Conservation (phyloP, 1,140 invertebrate species). For the Zophobas morio region DNA sequence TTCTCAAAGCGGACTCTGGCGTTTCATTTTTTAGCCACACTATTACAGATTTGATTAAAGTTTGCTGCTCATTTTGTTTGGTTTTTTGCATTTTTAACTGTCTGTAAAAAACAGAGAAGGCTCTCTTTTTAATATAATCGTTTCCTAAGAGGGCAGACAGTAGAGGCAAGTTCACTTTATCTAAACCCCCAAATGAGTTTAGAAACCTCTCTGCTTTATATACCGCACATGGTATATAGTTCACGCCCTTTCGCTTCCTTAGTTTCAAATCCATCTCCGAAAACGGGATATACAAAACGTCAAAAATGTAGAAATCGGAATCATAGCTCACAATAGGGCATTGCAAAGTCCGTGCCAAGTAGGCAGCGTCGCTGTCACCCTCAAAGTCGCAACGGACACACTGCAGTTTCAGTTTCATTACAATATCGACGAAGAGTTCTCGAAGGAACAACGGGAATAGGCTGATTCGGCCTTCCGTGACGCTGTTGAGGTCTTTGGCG, state of each 20-base stretch:
- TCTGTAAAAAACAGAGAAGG: slow-evolving; percentile 80
- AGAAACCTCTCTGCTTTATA: slow-evolving; percentile 82
- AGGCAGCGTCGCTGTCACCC: slow-evolving; percentile 88
- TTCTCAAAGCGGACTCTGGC: slow-evolving; percentile 77
- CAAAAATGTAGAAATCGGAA: slow-evolving; percentile 93
- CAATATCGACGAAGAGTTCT: slow-evolving; percentile 80
- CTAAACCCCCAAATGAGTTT: slow-evolving; percentile 74
- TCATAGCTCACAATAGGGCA: slow-evolving; percentile 92
- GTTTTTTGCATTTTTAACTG: slow-evolving; percentile 74
- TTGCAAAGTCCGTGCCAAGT: slow-evolving; percentile 80
- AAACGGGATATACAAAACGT: slow-evolving; percentile 86
- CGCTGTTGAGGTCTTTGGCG: slow-evolving; percentile 68
- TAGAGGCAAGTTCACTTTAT: slow-evolving; percentile 79
- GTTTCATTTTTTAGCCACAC: slow-evolving; percentile 82
- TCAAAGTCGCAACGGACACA: slow-evolving; percentile 85
- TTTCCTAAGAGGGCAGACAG: slow-evolving; percentile 88
- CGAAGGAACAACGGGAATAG: slow-evolving; percentile 80
- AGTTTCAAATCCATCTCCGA: slow-evolving; percentile 69
- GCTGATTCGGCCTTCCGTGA: slow-evolving; percentile 68
- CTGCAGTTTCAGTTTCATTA: slow-evolving; percentile 76
- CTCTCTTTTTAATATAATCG: slow-evolving; percentile 83
- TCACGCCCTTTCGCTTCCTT: slow-evolving; percentile 59
- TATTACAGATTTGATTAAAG: slow-evolving; percentile 77
- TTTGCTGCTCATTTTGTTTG: slow-evolving; percentile 72
- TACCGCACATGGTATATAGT: slow-evolving; percentile 77